These are phyloP conservation scores for Notolabrus celidotus DNA, from an alignment of 2,797 vertebrate species.

Conservation along the genomic window DNA sequence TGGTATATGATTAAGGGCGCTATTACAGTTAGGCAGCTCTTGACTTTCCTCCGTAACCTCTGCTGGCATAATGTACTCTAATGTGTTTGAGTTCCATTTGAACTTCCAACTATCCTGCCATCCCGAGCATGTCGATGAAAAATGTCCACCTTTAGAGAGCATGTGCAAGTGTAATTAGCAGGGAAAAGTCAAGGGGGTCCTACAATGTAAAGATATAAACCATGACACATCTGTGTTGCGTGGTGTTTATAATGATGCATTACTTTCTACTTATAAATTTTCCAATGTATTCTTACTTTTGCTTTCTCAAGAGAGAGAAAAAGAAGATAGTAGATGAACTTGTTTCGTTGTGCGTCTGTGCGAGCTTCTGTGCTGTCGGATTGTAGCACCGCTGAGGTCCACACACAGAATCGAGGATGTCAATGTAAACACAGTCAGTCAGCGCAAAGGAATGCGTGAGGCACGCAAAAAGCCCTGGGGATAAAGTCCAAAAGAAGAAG, in stretches of 20 bases:
- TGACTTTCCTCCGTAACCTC: slow-evolving; percentile 68
- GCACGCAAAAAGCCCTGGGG: slow-evolving; percentile 73
- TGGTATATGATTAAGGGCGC: slow-evolving; percentile 68
- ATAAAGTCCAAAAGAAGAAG: slow-evolving; percentile 65
- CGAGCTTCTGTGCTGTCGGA: slow-evolving; percentile 43
- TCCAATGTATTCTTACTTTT: slow-evolving; percentile 25
- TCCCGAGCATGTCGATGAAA: slow-evolving; percentile 51
- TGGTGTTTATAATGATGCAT: not conserved
- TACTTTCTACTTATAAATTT: slow-evolving; percentile 25
- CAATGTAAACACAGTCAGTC: slow-evolving; percentile 85
- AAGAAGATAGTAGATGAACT: slow-evolving; percentile 40
- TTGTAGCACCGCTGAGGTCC: slow-evolving; percentile 45
- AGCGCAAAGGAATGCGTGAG: slow-evolving; percentile 83
- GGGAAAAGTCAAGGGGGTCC: slow-evolving; percentile 41
- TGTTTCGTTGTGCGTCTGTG: slow-evolving; percentile 25
- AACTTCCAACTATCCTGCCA: slow-evolving; percentile 57
- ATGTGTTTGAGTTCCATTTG: slow-evolving; percentile 73
- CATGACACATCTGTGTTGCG: slow-evolving; percentile 8
- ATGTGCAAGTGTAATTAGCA: slow-evolving; percentile 58
- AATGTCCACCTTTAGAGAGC: slow-evolving; percentile 55
- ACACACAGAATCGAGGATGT: slow-evolving; percentile 65
- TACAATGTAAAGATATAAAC: slow-evolving; percentile 40
- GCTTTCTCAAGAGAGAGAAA: slow-evolving; percentile 6
- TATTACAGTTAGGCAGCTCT: slow-evolving; percentile 72
- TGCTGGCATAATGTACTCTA: slow-evolving; percentile 68